Evolutionary conservation across 2,888 invertebrate genomes (phyloP).

Genomic region (Branchellion lobata): DNA sequence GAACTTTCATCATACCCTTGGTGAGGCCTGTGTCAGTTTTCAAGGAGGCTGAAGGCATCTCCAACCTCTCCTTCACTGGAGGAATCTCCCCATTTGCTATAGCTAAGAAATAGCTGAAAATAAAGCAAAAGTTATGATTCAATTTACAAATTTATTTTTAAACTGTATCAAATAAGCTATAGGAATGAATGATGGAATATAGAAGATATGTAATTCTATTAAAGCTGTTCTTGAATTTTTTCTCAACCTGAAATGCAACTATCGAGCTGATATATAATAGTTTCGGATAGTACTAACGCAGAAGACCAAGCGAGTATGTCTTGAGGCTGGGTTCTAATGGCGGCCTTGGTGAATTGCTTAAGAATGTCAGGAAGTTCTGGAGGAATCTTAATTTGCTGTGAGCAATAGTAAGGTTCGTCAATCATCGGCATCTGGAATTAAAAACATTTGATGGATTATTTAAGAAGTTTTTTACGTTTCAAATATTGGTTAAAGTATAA

Average conservation of each 20-base stretch:
- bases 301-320: constrained; percentile 82
- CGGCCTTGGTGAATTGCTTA: constrained; percentile 85
- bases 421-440: constrained; percentile 54
- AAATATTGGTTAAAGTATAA: background rate
- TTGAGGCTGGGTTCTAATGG: constrained; percentile 83
- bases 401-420: constrained; percentile 75
- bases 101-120: constrained; percentile 70
- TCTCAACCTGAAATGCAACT: no score
- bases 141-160: background rate
- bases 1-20: constrained; percentile 75
- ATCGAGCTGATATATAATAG: no score
- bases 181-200: background rate
- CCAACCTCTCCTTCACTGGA: constrained; percentile 74
- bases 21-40: constrained; percentile 73
- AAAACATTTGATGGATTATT: background rate
- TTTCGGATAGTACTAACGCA: constrained; percentile 63
- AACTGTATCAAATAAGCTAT: background rate
- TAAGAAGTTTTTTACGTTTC: background rate
- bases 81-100: constrained; percentile 76
- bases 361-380: constrained; percentile 79
- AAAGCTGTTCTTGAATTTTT: background rate
- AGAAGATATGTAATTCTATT: background rate
- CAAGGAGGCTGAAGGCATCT: constrained; percentile 62
- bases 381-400: constrained; percentile 80
- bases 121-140: background rate